Base-by-base conservation (phyloP, 2,113 vertebrate species). In the Tachuris rubrigastra region DNA sequence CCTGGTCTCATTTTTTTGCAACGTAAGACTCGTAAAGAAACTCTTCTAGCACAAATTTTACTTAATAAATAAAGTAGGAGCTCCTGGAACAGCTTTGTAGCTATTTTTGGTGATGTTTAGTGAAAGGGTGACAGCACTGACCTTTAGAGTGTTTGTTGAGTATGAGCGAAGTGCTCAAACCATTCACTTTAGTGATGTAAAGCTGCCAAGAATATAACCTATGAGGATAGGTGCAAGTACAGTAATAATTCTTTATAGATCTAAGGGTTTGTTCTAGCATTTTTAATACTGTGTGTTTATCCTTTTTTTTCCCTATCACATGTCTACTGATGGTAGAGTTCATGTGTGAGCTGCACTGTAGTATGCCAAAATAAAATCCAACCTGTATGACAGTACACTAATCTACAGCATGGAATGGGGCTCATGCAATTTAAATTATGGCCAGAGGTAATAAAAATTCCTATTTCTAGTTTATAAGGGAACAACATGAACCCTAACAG, bases 61-160 rank as follows among this genome's bases (percentile, higher is more conserved):
- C 93, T 88, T 77, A 86, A 90, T 86, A 94, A 93, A 88, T 94
- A 80, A 90, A 94, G 46, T 31, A 72, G 74, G 62, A 93, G 14
- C 80, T 93, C 53, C 56, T 84, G 62, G 86, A 92, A 53, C 44
- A 85, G 77, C 79, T 33, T 39, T 63, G 80, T 76, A 92, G 86
- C 95, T 95, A 93, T 85, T 96, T 96, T 96, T 87, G 94, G 94
- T 91, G 88, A 68, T 87, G 80, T 92, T 96, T 97, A 95, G 92
- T 82, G 92, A 93, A 89, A 89, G 27, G 66, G 81, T 94, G 88
- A 93, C 87, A 87, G 95, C 83, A 76, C 49, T 96, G 94, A 96
- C 96, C 96, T 97, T 97, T 95, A 92, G 81, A 93, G 77, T 96
- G 91, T 96, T 96, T 93, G 94, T 76, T 0, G 24, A 96, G 92